Evolutionary conservation across 2,113 vertebrate species (phyloP).

Genomic region (Heterotis niloticus): DNA sequence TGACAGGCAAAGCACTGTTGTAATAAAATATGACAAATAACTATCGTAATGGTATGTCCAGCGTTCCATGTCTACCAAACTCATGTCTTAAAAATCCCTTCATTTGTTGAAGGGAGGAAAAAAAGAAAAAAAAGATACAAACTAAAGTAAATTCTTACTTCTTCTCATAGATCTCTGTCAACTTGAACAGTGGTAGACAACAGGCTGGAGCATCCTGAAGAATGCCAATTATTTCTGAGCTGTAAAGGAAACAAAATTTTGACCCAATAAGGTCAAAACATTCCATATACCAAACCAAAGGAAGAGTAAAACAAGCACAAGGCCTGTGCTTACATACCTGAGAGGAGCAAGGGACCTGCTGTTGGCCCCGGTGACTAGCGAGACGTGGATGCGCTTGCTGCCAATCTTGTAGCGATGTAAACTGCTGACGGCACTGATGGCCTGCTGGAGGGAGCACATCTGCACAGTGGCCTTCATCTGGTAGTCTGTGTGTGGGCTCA

Average conservation of each 20-base stretch:
- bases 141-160: slow-evolving; percentile 67
- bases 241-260: slow-evolving; percentile 46
- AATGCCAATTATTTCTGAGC: slow-evolving; percentile 79
- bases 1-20: not conserved
- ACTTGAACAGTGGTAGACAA: slow-evolving; percentile 90
- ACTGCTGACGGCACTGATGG: slow-evolving; percentile 78
- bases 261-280: not conserved
- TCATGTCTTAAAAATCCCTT: no score
- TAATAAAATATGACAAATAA: not conserved
- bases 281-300: not conserved
- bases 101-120: no score
- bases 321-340: slow-evolving; percentile 62
- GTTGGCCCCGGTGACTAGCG: slow-evolving; percentile 76
- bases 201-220: slow-evolving; percentile 92
- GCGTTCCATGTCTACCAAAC: no score
- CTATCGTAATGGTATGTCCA: not conserved
- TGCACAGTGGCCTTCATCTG: slow-evolving; percentile 86
- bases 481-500: slow-evolving; percentile 94
- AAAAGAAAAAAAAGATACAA: not conserved
- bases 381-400: slow-evolving; percentile 89
- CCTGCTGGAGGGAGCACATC: slow-evolving; percentile 89
- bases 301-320: not conserved
- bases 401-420: slow-evolving; percentile 91
- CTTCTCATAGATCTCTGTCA: slow-evolving; percentile 93
- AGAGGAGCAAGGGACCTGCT: slow-evolving; percentile 81